These are phyloP conservation scores for Sepioteuthis lessoniana DNA, from an alignment of 2,888 invertebrate genomes.

Conservation along the genomic window DNA sequence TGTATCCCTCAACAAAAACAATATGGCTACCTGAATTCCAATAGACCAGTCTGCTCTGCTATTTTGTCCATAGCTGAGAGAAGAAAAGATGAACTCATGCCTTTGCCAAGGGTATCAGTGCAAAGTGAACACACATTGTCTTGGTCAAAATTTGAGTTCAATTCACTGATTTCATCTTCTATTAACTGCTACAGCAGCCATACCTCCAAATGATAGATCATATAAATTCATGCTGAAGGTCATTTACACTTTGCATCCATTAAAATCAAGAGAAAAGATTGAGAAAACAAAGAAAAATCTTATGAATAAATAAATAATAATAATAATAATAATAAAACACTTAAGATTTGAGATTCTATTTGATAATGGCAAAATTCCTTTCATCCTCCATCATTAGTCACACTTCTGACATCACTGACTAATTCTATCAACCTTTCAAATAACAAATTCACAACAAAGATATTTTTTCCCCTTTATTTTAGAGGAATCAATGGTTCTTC, in stretches of 20 bases:
- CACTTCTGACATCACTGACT: not conserved
- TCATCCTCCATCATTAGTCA: not conserved
- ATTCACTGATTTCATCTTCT: too few relatives aligned
- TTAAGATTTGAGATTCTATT: not conserved
- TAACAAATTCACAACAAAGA: not conserved
- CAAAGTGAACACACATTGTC: too few relatives aligned
- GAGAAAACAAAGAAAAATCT: not conserved
- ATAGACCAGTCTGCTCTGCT: too few relatives aligned
- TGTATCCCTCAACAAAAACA: too few relatives aligned
- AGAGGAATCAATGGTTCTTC: not conserved
- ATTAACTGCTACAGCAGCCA: not conserved
- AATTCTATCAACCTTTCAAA: not conserved
- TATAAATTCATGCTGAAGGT: not conserved
- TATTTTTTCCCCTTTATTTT: not conserved
- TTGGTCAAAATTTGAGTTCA: too few relatives aligned
- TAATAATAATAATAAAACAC: too few relatives aligned
- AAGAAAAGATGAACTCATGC: too few relatives aligned
- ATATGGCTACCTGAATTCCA: too few relatives aligned
- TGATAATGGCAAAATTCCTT: constrained; percentile 4
- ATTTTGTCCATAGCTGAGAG: too few relatives aligned
- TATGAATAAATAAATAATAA: not conserved
- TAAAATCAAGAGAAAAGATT: not conserved
- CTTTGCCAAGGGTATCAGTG: too few relatives aligned
- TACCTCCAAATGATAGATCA: not conserved
- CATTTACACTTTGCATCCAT: not conserved